Percentiles rank a stretch among this genome's conserved stretches.
Conservation (phyloP, 2,888 invertebrate species). For the Podabrus alpinus region DNA sequence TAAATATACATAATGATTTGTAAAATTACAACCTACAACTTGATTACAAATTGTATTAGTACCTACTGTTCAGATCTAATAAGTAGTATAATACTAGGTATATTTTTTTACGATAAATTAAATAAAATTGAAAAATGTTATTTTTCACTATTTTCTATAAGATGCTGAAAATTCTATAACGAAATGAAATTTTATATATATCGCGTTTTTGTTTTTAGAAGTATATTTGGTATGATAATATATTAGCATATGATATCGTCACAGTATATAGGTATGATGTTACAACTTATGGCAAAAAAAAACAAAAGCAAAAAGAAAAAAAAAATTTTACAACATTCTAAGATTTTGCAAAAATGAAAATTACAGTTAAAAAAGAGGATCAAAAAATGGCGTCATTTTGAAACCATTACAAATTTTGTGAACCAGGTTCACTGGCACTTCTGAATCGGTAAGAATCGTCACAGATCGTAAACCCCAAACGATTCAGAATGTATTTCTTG, state of each 20-base stretch:
- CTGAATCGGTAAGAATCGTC: constrained; percentile 15
- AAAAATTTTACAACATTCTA: background rate
- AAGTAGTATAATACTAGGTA: too few species aligned
- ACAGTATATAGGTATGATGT: background rate
- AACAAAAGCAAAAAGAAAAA: background rate
- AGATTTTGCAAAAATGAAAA: background rate
- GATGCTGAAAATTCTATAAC: background rate
- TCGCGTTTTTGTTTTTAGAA: background rate
- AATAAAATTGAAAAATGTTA: background rate
- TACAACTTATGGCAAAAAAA: background rate
- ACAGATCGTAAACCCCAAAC: constrained; percentile 21
- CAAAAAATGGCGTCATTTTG: constrained; percentile 5
- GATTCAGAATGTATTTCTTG: constrained; percentile 21
- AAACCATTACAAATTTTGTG: constrained; percentile 11
- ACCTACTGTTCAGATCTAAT: background rate
- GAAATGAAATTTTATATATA: background rate
- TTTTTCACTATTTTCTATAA: background rate
- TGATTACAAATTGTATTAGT: background rate
- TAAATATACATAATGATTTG: background rate
- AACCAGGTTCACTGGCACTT: constrained; percentile 26
- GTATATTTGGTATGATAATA: background rate
- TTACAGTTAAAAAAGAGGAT: background rate
- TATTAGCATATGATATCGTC: background rate
- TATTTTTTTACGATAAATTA: background rate
- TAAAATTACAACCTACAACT: background rate